A percentile compares a stretch with the other conserved stretches of the same genome.
Evolutionary conservation across 2,888 invertebrate genomes (phyloP).

Genomic region (Cheilosia vernalis): DNA sequence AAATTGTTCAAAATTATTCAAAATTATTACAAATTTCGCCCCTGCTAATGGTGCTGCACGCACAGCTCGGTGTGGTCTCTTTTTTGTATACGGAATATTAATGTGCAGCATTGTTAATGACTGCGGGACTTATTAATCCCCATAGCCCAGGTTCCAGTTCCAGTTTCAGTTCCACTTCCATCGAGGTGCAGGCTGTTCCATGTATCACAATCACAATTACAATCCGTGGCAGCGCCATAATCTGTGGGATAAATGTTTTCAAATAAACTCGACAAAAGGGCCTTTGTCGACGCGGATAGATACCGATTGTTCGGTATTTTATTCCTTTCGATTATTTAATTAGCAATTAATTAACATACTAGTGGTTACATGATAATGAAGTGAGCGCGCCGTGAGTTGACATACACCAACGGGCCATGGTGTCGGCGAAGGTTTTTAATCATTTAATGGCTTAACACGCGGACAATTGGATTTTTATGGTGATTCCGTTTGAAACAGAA

Average conservation of each 20-base stretch:
- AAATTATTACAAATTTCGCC: conserved; percentile 47
- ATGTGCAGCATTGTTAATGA: conserved; percentile 52
- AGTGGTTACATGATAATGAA: conserved; percentile 42
- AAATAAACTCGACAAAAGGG: conserved; percentile 35
- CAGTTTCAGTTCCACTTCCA: background rate
- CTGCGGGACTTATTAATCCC: conserved; percentile 54
- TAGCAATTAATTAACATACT: conserved; percentile 68
- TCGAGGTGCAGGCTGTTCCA: conserved; percentile 14
- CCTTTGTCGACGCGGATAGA: conserved; percentile 16
- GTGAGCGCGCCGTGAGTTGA: conserved; percentile 8
- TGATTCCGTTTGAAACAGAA: conserved; percentile 38
- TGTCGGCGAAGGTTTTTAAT: conserved; percentile 18
- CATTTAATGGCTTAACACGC: conserved; percentile 34
- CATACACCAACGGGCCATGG: background rate
- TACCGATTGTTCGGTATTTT: conserved; percentile 39
- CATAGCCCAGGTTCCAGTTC: background rate
- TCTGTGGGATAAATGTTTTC: conserved; percentile 51
- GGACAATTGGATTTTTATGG: conserved; percentile 35
- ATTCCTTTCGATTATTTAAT: conserved; percentile 61
- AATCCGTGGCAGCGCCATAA: conserved; percentile 30
- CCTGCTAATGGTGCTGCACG: background rate
- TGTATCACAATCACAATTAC: conserved; percentile 9
- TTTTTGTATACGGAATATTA: conserved; percentile 23
- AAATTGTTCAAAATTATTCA: conserved; percentile 34
- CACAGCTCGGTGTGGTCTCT: conserved; percentile 5